A percentile compares a stretch with the other conserved stretches of the same genome.
These are phyloP conservation scores for Emmelina monodactyla DNA, from an alignment of 2,888 invertebrate genomes.

Conservation along the genomic window DNA sequence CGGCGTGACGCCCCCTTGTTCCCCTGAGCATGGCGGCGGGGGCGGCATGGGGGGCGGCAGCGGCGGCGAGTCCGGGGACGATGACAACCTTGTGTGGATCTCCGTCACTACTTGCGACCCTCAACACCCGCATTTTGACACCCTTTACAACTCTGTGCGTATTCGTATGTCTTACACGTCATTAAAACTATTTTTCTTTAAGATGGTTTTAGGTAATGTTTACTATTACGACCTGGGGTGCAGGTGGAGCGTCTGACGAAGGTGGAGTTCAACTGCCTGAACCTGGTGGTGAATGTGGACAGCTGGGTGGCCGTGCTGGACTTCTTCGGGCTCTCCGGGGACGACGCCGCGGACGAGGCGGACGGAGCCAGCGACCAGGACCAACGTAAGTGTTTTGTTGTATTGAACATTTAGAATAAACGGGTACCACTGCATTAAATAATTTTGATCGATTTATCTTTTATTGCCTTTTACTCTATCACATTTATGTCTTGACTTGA, in stretches of 20 bases:
- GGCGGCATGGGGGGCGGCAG: slow-evolving; percentile 35
- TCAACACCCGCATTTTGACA: slow-evolving; percentile 69
- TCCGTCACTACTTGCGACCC: slow-evolving; percentile 74
- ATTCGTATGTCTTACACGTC: neutral
- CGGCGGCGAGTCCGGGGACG: slow-evolving; percentile 25
- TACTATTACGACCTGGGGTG: neutral
- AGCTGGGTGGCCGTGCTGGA: slow-evolving; percentile 96
- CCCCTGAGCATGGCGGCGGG: slow-evolving; percentile 35
- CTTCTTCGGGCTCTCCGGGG: slow-evolving; percentile 78
- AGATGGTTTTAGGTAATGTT: neutral
- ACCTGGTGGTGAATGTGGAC: slow-evolving; percentile 89
- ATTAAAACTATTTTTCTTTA: neutral
- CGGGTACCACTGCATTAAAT: neutral
- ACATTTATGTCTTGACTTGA: neutral
- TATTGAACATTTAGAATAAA: slow-evolving; percentile 7
- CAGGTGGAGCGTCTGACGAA: slow-evolving; percentile 72
- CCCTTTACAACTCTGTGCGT: slow-evolving; percentile 66
- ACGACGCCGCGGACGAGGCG: slow-evolving; percentile 27
- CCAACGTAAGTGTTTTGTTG: slow-evolving; percentile 34
- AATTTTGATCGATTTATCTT: neutral
- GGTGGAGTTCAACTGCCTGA: slow-evolving; percentile 91
- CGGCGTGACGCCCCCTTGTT: slow-evolving; percentile 71
- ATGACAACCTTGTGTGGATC: slow-evolving; percentile 77
- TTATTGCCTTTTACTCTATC: neutral
- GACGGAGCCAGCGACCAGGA: slow-evolving; percentile 15